These are phyloP conservation scores for Littorina saxatilis DNA, from an alignment of 1,140 invertebrate species.

Conservation along the genomic window DNA sequence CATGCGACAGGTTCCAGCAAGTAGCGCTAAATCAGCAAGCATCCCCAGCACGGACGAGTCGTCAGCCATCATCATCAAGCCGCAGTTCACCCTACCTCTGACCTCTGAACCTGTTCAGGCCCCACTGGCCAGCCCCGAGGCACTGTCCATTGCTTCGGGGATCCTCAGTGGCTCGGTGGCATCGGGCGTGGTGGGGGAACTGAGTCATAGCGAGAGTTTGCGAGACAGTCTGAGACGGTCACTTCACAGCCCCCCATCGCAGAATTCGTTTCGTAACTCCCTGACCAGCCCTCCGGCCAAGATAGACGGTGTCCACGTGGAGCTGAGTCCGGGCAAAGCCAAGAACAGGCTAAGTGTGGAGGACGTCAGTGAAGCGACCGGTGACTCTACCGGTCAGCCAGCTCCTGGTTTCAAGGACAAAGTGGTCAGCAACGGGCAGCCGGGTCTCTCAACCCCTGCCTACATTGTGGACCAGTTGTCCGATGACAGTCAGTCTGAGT, in stretches of 20 bases:
- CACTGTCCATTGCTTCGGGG: slow-evolving; percentile 86
- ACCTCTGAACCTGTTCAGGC: slow-evolving; percentile 76
- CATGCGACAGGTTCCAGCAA: not conserved
- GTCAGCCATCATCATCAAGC: not conserved
- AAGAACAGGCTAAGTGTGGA: too few species aligned
- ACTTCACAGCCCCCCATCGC: slow-evolving; percentile 44
- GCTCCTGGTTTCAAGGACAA: not conserved
- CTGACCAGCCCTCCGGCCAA: not conserved
- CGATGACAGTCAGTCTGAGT: slow-evolving; percentile 9
- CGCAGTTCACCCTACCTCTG: slow-evolving; percentile 18
- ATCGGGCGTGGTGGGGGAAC: slow-evolving; percentile 6
- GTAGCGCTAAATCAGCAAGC: not conserved
- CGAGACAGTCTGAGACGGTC: slow-evolving; percentile 50
- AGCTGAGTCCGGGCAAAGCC: not conserved
- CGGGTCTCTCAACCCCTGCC: too few species aligned
- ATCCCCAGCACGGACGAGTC: not conserved
- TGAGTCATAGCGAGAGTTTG: slow-evolving; percentile 16
- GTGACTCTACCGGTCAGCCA: not conserved
- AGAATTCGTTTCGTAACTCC: slow-evolving; percentile 32
- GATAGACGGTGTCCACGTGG: slow-evolving; percentile 4
- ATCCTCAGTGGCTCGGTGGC: slow-evolving; percentile 61
- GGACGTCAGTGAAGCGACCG: too few species aligned
- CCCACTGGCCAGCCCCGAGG: slow-evolving; percentile 90
- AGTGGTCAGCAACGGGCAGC: not conserved
- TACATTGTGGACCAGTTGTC: too few species aligned